Evolutionary conservation across 1,140 invertebrate species (phyloP).

Genomic region (Rhyacophila brunnea): DNA sequence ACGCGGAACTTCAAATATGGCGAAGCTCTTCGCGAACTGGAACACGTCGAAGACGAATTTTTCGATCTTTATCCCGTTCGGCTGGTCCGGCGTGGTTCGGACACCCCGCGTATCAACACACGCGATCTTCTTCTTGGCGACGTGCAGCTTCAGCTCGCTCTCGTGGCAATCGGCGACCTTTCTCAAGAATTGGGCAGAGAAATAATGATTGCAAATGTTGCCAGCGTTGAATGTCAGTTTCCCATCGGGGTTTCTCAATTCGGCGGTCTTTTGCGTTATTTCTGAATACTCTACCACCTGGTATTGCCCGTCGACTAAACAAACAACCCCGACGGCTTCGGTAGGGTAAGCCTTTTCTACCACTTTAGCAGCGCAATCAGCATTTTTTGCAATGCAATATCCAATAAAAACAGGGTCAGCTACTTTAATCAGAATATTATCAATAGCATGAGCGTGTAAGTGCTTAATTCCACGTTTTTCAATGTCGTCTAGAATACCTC

Average conservation of each 20-base stretch:
- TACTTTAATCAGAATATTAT: conserved; percentile 98
- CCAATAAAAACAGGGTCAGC: conserved; percentile 97
- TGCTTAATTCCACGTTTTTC: conserved; percentile 78
- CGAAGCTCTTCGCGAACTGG: conserved; percentile 86
- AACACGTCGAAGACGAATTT: conserved; percentile 99
- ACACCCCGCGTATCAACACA: conserved; percentile 75
- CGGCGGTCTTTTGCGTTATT: conserved; percentile 83
- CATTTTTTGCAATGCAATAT: conserved; percentile 84
- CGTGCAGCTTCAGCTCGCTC: conserved; percentile 80
- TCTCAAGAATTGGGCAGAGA: conserved; percentile 82
- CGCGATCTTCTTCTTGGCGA: conserved; percentile 97
- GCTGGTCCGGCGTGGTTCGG: conserved; percentile 70
- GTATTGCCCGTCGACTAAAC: conserved; percentile 82
- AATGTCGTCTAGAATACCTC: conserved; percentile 83
- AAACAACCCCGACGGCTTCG: conserved; percentile 95
- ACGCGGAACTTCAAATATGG: conserved; percentile 89
- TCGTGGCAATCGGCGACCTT: conserved; percentile 64
- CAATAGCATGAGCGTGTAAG: conserved; percentile 96
- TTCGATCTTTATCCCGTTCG: conserved; percentile 98
- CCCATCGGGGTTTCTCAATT: conserved; percentile 76
- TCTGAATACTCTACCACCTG: conserved; percentile 98
- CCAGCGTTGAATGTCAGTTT: conserved; percentile 88
- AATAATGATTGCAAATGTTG: conserved; percentile 99
- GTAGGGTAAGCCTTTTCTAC: conserved; percentile 88
- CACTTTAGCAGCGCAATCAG: conserved; percentile 95